Evolutionary conservation across 2,888 invertebrate species (phyloP).

Genomic region (Endotricha flammealis): DNA sequence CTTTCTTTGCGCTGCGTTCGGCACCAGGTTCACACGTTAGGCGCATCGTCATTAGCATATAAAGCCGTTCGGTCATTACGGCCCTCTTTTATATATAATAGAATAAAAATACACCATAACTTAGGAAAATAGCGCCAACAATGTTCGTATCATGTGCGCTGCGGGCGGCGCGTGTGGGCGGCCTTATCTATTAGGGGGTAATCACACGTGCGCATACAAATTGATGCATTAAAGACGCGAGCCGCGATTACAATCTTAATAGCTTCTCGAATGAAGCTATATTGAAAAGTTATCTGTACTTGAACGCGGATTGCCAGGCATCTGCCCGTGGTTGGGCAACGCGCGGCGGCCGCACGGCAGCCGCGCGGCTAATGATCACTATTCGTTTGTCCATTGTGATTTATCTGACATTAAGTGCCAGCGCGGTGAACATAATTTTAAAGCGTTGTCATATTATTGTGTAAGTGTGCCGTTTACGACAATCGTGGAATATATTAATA

Average conservation of each 20-base stretch:
- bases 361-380: too few relatives aligned
- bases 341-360: background rate
- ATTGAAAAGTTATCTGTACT: constrained; percentile 42
- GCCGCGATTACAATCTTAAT: constrained; percentile 53
- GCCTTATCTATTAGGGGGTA: constrained; percentile 46
- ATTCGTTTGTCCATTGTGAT: background rate
- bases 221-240: constrained; percentile 52
- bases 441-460: background rate
- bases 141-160: background rate
- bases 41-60: too few relatives aligned
- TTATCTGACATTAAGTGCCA: background rate
- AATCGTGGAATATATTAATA: too few relatives aligned
- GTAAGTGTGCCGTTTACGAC: too few relatives aligned
- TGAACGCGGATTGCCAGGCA: background rate
- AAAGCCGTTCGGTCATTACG: too few relatives aligned
- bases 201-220: constrained; percentile 65
- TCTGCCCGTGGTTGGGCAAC: background rate
- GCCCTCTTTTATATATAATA: too few relatives aligned
- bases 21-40: too few relatives aligned
- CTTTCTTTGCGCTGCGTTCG: too few relatives aligned
- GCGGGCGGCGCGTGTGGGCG: constrained; percentile 33
- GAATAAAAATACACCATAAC: background rate
- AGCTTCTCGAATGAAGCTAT: constrained; percentile 56
- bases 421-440: background rate
- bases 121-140: background rate